A percentile compares a stretch with the other conserved stretches of the same genome.
These are phyloP conservation scores for Alligator mississippiensis DNA, from an alignment of 2,113 vertebrate species.

Conservation along the genomic window DNA sequence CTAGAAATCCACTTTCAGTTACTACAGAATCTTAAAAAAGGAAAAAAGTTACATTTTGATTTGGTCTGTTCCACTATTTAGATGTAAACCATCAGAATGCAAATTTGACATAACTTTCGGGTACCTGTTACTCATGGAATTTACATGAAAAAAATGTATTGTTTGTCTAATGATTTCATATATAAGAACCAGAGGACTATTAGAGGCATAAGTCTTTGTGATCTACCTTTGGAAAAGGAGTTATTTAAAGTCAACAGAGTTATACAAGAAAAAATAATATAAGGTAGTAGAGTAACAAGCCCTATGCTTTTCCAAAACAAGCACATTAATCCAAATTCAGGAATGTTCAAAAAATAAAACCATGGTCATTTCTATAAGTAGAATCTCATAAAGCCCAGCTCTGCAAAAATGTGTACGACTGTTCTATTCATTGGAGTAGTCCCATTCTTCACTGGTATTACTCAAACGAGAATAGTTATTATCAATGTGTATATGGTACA, in stretches of 20 bases:
- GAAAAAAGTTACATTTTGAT: background rate
- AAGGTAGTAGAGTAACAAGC: background rate
- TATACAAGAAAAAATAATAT: slow-evolving; percentile 36
- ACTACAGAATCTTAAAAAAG: background rate
- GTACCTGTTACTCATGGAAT: slow-evolving; percentile 47
- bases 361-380: slow-evolving; percentile 26
- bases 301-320: slow-evolving; percentile 29
- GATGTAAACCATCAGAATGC: background rate
- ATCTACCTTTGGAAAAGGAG: slow-evolving; percentile 40
- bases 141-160: slow-evolving; percentile 45
- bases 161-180: background rate
- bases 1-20: background rate
- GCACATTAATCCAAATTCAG: slow-evolving; percentile 30
- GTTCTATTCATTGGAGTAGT: background rate
- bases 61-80: background rate
- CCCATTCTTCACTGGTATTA: background rate
- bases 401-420: background rate
- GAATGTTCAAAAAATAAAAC: background rate
- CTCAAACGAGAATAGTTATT: background rate
- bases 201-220: slow-evolving; percentile 40
- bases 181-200: slow-evolving; percentile 1
- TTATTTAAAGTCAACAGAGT: slow-evolving; percentile 35
- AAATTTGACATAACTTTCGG: slow-evolving; percentile 55
- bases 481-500: background rate
- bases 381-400: background rate